These are phyloP conservation scores for Tapirus terrestris DNA, from an alignment of 2,113 vertebrate genomes.

Conservation along the genomic window DNA sequence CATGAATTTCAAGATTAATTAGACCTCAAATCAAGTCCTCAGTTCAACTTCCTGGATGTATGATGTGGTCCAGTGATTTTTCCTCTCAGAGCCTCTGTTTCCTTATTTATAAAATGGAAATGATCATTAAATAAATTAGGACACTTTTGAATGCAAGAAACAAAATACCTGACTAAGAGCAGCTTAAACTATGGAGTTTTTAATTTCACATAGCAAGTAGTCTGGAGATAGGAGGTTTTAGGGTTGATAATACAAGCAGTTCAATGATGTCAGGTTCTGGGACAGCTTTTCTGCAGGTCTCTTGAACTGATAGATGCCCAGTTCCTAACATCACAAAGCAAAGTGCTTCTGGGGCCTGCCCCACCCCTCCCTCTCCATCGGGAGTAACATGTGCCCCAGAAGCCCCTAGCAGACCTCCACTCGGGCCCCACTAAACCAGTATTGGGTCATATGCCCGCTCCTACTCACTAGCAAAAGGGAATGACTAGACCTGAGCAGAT, in stretches of 20 bases:
- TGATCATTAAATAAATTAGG: conserved; percentile 11
- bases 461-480: neutral
- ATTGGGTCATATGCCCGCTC: neutral
- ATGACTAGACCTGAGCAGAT: neutral
- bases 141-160: conserved; percentile 26
- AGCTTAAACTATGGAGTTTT: neutral
- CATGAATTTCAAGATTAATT: conserved; percentile 15
- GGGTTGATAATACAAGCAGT: neutral
- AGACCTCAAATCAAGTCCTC: neutral
- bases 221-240: neutral
- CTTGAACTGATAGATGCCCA: neutral
- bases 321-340: neutral
- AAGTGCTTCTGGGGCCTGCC: neutral
- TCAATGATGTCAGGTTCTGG: neutral
- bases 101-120: conserved; percentile 31
- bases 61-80: neutral
- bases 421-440: neutral
- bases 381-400: neutral
- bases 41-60: neutral
- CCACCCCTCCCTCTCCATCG: neutral
- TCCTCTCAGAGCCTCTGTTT: conserved; percentile 10
- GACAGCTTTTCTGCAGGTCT: neutral
- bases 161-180: neutral
- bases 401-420: neutral
- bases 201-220: neutral